Base-by-base conservation (phyloP, 2,888 invertebrate species). In the Drosophila rubida region DNA sequence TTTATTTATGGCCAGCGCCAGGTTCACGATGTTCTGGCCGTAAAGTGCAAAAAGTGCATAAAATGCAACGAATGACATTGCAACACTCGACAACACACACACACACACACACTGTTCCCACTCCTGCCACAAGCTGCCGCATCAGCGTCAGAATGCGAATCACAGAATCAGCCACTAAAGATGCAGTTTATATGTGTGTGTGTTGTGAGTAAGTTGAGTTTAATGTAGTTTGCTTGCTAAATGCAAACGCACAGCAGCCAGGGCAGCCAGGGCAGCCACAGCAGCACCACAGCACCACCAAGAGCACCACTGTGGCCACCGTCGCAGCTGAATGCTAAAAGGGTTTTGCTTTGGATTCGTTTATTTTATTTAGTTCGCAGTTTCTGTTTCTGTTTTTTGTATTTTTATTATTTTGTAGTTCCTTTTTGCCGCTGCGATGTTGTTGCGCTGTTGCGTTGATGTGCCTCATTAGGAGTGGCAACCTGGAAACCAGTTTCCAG, bases 21-120 rank as follows among this genome's bases (percentile, higher is more conserved):
- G 53, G 75, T 74, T 74, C 75, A 77, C 69, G 58, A 48, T 75
- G 72, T 75, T 75, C 64, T 37, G 57, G 73, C 81, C 53, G 72
- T 84, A 87, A 86, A 86, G 79, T 83, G 86, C 83, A 74, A 75
- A 83, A 83, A 83, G 81, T 83, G 87, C 80, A 86, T 83, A 86
- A 83, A 83, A 86, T 80, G 83, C 86, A 67, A 68, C 64, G 83
- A 83, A 82, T 82, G 88, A 82, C 82, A 82, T 88, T 88, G 68
- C 88, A 82, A 86, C 87, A 88, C 87, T 66, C 80, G 62, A 62
- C 74, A 32, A 13, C 37, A 9, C 22, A 39, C 14, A n/a, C 23
- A 11, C 49, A 27, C 13, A 37, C 54, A 41, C 30, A 8, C 27
- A n/a, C 32, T 11, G n/a, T 11, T n/a, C 50, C 14, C 22, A 51